Evolutionary conservation across 2,888 invertebrate species (phyloP), one percentile per base, ranked within the genome.

Genomic region (Cephus pygmeus): DNA sequence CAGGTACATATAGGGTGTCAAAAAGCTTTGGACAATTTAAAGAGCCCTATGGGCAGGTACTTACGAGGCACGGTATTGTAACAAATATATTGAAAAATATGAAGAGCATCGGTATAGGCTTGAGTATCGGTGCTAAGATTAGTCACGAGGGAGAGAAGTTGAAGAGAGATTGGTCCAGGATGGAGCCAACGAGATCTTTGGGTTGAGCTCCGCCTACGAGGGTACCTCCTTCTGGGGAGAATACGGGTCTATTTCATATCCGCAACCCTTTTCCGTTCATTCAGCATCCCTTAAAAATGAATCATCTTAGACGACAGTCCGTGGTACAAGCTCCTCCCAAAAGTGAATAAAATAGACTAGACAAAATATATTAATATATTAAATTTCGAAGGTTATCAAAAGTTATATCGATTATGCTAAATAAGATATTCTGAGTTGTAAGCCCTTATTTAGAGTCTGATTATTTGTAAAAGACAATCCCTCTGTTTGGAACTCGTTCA

Each of bases 111-210:
- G 1, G 56, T 23, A 23, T 56, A 56, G 56, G 56, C 56, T 56
- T 23, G 23, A 56, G 71, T 9, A 33, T 71, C 33, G 71, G 34
- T 71, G 31, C 71, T 15, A 71, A 71, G 71, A 71, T 71, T 71
- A 71, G 71, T 71, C 31, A 40, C 68, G 69, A 73, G 34, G 79
- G 77, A 79, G 78, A 82, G 81, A 79, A 77, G 33, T 11, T 69
- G 76, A 11, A 76, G 76, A 79, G 76, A 79, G 82, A 85, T 85
- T 85, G 85, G 85, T 81, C 81, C 80, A 77, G 77, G 77, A 84
- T 79, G 83, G 79, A 77, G 73, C 85, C 85, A 85, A 85, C 84
- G 79, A 75, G 78, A 79, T 30, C 78, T 75, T 71, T n/a, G 15
- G 34, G 33, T 6, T 34, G 31, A 31, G 71, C 71, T 71, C 71